These are phyloP conservation scores for Amblyjoppa proteus DNA, from an alignment of 2,888 invertebrate species.

Conservation along the genomic window DNA sequence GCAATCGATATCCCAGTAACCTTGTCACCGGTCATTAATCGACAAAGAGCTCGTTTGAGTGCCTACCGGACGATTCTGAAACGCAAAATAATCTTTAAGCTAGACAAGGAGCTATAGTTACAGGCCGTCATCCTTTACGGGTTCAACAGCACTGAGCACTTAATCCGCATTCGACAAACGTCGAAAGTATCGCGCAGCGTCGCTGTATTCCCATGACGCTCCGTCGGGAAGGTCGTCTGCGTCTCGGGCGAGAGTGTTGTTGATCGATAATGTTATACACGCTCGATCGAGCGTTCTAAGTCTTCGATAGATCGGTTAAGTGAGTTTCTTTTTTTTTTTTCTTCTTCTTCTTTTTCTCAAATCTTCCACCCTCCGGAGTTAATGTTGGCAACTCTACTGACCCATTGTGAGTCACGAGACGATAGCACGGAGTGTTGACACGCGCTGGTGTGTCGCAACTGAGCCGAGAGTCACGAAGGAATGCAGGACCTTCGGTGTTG, in stretches of 20 bases:
- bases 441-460: slow-evolving; percentile 25
- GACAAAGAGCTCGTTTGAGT: neutral
- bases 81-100: slow-evolving; percentile 10
- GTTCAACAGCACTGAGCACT: slow-evolving; percentile 64
- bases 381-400: neutral
- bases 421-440: slow-evolving; percentile 16
- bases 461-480: slow-evolving; percentile 42
- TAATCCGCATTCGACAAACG: slow-evolving; percentile 60
- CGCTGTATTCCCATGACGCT: slow-evolving; percentile 45
- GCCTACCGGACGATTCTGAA: neutral
- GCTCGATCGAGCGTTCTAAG: neutral
- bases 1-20: neutral
- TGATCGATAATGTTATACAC: slow-evolving; percentile 9
- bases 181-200: slow-evolving; percentile 6
- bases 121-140: slow-evolving; percentile 26
- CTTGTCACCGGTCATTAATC: too few species aligned
- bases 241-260: slow-evolving; percentile 40
- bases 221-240: slow-evolving; percentile 66
- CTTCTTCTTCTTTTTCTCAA: neutral
- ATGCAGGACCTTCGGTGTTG: slow-evolving; percentile 38
- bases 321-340: neutral
- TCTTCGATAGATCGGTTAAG: neutral
- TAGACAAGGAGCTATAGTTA: neutral
- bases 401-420: neutral
- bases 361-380: neutral